A percentile compares a stretch with the other conserved stretches of the same genome.
These are phyloP conservation scores for Ctenodactylus gundi DNA, from an alignment of 2,113 vertebrate genomes.

Conservation along the genomic window DNA sequence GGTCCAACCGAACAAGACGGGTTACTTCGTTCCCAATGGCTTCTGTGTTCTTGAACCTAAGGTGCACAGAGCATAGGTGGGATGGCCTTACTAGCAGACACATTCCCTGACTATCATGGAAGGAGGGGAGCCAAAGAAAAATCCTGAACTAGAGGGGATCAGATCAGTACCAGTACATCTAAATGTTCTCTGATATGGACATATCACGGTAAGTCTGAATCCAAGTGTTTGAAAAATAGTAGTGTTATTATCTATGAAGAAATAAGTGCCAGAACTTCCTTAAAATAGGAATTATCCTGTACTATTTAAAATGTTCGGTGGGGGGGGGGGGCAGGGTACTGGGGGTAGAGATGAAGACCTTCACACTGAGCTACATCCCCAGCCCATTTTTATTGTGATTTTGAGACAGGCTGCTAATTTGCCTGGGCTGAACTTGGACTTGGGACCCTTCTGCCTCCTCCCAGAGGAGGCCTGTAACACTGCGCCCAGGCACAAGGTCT, in stretches of 20 bases:
- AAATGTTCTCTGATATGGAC: neutral
- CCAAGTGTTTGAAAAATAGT: neutral
- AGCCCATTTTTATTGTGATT: no score
- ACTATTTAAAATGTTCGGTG: neutral
- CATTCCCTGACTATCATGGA: neutral
- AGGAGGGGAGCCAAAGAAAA: neutral
- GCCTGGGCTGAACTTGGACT: no score
- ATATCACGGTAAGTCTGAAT: neutral
- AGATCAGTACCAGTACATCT: neutral
- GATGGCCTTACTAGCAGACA: neutral
- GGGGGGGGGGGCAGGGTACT: no score
- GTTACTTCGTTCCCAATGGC: conserved; percentile 96
- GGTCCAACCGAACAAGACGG: conserved; percentile 94
- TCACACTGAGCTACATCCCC: no score
- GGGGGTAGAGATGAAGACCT: no score
- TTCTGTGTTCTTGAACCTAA: conserved; percentile 97
- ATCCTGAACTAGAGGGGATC: neutral
- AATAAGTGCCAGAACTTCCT: neutral
- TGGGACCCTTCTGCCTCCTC: no score
- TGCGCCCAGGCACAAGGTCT: no score
- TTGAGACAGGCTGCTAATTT: no score
- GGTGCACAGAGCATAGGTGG: neutral
- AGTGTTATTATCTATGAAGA: neutral
- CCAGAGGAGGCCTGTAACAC: no score
- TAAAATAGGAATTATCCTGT: neutral